Conservation (phyloP, 2,888 invertebrate species). For the Drosophila hawaiiensis region DNA sequence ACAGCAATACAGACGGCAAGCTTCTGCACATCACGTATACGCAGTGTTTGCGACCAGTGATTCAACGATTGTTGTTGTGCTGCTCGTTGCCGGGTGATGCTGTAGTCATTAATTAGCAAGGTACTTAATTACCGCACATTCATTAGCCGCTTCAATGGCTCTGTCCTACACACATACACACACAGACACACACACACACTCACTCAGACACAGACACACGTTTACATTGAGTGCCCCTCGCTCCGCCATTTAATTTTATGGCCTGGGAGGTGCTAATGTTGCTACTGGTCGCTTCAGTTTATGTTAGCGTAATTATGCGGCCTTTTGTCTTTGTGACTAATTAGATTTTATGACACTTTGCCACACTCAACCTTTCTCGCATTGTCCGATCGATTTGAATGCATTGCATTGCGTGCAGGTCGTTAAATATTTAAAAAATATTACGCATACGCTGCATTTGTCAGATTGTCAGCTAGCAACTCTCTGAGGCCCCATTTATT, state of each 20-base stretch:
- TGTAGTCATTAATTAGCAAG: constrained; percentile 85
- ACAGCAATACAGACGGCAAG: constrained; percentile 17
- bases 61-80: constrained; percentile 60
- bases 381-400: constrained; percentile 9
- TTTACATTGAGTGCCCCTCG: constrained; percentile 12
- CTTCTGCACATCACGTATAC: constrained; percentile 65
- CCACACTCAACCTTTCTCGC: constrained; percentile 1
- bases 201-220: constrained; percentile 9
- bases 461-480: constrained; percentile 33
- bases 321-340: constrained; percentile 77
- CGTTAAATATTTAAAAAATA: constrained; percentile 70
- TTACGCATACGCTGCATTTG: constrained; percentile 67
- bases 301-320: constrained; percentile 77
- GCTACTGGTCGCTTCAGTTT: constrained; percentile 57
- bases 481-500: constrained; percentile 72
- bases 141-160: constrained; percentile 81
- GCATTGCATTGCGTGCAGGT: constrained; percentile 54
- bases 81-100: constrained; percentile 55
- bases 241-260: constrained; percentile 60
- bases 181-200: constrained; percentile 15
- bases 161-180: constrained; percentile 25
- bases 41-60: constrained; percentile 62
- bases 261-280: constrained; percentile 70
- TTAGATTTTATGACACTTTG: constrained; percentile 72
- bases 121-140: constrained; percentile 85